A percentile compares a stretch with the other conserved stretches of the same genome.
Evolutionary conservation across 2,888 invertebrate genomes (phyloP).

Genomic region (Aleiodes alternator): DNA sequence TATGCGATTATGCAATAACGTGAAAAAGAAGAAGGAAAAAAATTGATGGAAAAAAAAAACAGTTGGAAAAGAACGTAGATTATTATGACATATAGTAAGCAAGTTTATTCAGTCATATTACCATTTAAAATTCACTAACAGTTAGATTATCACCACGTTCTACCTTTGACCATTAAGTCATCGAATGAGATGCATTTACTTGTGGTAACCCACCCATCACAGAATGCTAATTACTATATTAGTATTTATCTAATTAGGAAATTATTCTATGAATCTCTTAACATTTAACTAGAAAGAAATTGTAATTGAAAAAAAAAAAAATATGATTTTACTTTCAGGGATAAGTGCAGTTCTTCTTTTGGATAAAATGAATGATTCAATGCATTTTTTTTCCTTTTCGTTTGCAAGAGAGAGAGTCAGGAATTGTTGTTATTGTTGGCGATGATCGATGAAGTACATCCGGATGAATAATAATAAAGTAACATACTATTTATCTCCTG

Average conservation of each 20-base stretch:
- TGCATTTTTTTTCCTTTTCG: not conserved
- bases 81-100: slow-evolving; percentile 63
- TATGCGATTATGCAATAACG: slow-evolving; percentile 66
- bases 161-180: slow-evolving; percentile 34
- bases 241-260: slow-evolving; percentile 28
- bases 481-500: not conserved
- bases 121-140: slow-evolving; percentile 16
- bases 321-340: no score
- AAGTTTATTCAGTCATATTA: slow-evolving; percentile 39
- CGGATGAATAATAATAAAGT: slow-evolving; percentile 28
- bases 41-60: no score
- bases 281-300: not conserved
- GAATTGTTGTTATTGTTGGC: not conserved
- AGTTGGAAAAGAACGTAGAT: slow-evolving; percentile 64
- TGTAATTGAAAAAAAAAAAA: no score
- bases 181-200: slow-evolving; percentile 8
- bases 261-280: slow-evolving; percentile 12
- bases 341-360: not conserved
- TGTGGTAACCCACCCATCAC: slow-evolving; percentile 1
- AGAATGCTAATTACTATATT: slow-evolving; percentile 22
- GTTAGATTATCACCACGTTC: slow-evolving; percentile 23
- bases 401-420: not conserved
- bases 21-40: slow-evolving; percentile 51
- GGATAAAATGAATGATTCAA: not conserved
- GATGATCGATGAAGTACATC: slow-evolving; percentile 26